These are phyloP conservation scores for Synanthedon formicaeformis DNA, from an alignment of 2,888 invertebrate genomes.

Conservation along the genomic window DNA sequence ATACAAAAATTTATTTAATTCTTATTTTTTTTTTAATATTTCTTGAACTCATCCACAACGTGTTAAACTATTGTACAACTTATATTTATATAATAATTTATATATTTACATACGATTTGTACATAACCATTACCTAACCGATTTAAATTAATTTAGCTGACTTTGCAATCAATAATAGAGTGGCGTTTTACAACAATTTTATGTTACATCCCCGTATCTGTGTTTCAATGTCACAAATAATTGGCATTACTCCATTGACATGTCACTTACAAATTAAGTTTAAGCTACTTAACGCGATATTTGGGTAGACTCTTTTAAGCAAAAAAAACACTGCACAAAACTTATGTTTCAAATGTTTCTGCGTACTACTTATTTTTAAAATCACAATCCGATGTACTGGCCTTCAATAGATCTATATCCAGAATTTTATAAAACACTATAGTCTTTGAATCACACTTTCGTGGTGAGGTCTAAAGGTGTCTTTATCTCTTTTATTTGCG, in stretches of 20 bases:
- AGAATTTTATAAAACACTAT: neutral
- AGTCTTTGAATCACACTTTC: constrained; percentile 70
- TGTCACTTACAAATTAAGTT: neutral
- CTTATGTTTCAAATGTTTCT: constrained; percentile 25
- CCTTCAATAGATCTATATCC: constrained; percentile 32
- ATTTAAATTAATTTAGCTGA: no score
- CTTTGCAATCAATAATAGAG: no score
- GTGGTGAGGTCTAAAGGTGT: constrained; percentile 77
- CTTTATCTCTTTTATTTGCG: constrained; percentile 71
- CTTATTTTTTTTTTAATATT: neutral
- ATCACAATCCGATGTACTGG: constrained; percentile 67
- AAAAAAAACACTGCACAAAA: constrained; percentile 57
- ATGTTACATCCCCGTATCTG: neutral
- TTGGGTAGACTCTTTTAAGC: constrained; percentile 68
- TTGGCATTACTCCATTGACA: constrained; percentile 7
- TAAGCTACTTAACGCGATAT: constrained; percentile 57
- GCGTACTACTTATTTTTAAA: constrained; percentile 46
- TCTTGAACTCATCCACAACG: no score
- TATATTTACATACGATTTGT: constrained; percentile 30
- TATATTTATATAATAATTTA: neutral
- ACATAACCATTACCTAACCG: constrained; percentile 53
- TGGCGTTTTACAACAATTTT: neutral
- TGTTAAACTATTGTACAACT: neutral
- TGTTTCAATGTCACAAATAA: constrained; percentile 29
- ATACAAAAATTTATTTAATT: neutral